A percentile compares a stretch with the other conserved stretches of the same genome.
phyloP scores from a whole-genome alignment of 92 coral and sea anemone genomes.

The Galaxea fascicularis region DNA sequence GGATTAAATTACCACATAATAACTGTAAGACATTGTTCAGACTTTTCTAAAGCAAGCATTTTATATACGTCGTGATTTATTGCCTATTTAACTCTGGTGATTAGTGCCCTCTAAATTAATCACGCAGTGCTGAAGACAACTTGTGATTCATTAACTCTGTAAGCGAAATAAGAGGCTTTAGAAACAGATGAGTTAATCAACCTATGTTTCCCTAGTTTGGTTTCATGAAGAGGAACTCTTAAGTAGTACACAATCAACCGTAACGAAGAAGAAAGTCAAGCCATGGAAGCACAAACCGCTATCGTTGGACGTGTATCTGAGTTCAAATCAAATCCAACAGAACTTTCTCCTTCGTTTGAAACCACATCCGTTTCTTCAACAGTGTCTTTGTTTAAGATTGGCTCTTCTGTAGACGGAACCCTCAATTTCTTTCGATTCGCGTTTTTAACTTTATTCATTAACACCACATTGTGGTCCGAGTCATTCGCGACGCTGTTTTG shows the following conservation, averaged over 20 bases:
- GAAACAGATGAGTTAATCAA: no score
- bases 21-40: no score
- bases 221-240: neutral
- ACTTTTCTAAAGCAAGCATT: no score
- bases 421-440: slow-evolving; percentile 13
- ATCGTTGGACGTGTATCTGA: neutral
- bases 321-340: neutral
- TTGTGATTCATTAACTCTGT: neutral
- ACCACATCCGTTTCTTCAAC: slow-evolving; percentile 5
- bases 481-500: neutral
- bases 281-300: slow-evolving; percentile 11
- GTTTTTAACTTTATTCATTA: slow-evolving; percentile 12
- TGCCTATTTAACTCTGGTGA: neutral
- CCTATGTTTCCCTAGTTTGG: no score
- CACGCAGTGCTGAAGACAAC: no score
- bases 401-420: neutral
- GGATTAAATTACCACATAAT: no score
- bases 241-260: slow-evolving; percentile 5
- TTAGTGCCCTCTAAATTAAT: no score
- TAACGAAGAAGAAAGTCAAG: neutral
- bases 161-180: neutral
- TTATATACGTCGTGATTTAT: neutral
- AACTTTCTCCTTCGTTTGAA: neutral
- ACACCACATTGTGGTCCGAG: neutral
- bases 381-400: neutral